A percentile compares a stretch with the other conserved stretches of the same genome.
These are phyloP conservation scores for Eospalax fontanierii DNA, from an alignment of 2,797 vertebrate genomes.

Conservation along the genomic window DNA sequence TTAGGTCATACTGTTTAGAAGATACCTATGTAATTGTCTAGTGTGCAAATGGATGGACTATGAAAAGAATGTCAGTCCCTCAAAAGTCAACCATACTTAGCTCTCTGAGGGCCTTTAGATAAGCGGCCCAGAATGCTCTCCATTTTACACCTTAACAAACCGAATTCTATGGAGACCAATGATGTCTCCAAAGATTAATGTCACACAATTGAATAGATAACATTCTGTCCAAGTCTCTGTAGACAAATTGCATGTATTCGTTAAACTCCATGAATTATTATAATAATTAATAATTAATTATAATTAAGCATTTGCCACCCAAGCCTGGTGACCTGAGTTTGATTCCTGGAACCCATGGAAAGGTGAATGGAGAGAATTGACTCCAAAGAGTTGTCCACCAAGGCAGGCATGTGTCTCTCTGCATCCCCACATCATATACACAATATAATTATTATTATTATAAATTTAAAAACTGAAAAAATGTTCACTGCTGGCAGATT, in stretches of 20 bases:
- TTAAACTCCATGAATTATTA: too few relatives aligned
- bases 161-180: neutral
- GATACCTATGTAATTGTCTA: neutral
- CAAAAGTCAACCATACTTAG: slow-evolving; percentile 33
- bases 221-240: neutral
- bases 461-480: too few relatives aligned
- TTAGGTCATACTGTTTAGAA: neutral
- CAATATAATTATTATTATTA: too few relatives aligned
- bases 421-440: too few relatives aligned
- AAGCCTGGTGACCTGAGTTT: too few relatives aligned
- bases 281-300: too few relatives aligned
- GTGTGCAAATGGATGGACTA: neutral
- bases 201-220: neutral
- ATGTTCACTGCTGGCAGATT: too few relatives aligned
- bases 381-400: too few relatives aligned
- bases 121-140: neutral
- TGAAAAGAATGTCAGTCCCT: neutral
- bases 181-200: neutral
- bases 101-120: neutral
- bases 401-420: too few relatives aligned
- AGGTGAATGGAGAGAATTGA: too few relatives aligned
- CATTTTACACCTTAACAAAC: neutral
- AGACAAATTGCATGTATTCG: neutral
- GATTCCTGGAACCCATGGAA: too few relatives aligned
- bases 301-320: too few relatives aligned